Evolutionary conservation across 2,888 invertebrate genomes (phyloP).

Genomic region (Agrotis puta): DNA sequence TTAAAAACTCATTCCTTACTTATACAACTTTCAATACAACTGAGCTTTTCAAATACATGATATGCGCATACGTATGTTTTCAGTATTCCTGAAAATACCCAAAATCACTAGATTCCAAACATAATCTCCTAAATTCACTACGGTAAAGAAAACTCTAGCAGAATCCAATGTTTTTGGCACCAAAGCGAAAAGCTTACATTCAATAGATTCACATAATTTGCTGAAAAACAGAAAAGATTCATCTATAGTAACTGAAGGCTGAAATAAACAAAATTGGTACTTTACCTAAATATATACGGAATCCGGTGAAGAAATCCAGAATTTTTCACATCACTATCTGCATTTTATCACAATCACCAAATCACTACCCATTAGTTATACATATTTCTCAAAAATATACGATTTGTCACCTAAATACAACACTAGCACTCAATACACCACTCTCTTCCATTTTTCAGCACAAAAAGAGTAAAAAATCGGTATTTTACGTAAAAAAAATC

Average conservation of each 20-base stretch:
- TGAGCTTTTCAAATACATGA: background rate
- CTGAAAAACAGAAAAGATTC: conserved; percentile 16
- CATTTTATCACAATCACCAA: conserved; percentile 74
- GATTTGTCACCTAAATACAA: conserved; percentile 81
- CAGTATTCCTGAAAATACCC: background rate
- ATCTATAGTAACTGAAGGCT: conserved; percentile 4
- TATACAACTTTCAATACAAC: background rate
- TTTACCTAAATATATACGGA: conserved; percentile 54
- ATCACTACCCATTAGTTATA: conserved; percentile 42
- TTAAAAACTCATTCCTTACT: no score
- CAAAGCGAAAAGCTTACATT: background rate
- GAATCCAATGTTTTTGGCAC: conserved; percentile 32
- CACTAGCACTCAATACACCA: conserved; percentile 63
- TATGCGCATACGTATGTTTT: background rate
- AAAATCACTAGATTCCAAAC: background rate
- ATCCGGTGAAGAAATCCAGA: conserved; percentile 58
- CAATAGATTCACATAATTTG: conserved; percentile 13
- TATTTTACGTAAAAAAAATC: conserved; percentile 74
- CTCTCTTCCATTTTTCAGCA: conserved; percentile 83
- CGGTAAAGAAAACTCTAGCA: background rate
- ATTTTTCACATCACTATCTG: conserved; percentile 68
- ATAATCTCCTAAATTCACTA: background rate
- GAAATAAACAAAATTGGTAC: conserved; percentile 49
- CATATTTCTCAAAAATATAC: conserved; percentile 57
- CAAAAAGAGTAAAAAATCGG: conserved; percentile 18